Base-by-base conservation (phyloP, 2,888 invertebrate genomes). In the Eupelmus urozonus region DNA sequence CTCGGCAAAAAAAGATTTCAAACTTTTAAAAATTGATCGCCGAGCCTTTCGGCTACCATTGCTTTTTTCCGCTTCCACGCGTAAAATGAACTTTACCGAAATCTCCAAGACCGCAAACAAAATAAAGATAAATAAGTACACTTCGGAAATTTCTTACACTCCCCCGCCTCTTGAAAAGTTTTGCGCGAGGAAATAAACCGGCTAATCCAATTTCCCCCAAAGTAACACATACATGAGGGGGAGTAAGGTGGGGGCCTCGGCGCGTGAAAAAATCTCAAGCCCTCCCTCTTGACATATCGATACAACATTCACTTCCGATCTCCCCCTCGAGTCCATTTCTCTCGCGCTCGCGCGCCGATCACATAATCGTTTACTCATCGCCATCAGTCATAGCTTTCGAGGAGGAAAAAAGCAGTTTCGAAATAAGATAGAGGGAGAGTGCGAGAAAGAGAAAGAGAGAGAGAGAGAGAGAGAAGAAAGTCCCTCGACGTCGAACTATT, bases 331-430 rank as follows among this genome's bases (percentile, higher is more conserved):
- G 34, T 5, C 34, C 34, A 34, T 34, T 34, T 34, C 34, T 34
- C 34, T 34, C 9, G 3, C 9, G 5, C 34, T 66, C 25, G 25
- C 20, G 29, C 4, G 2, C 20, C 49, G 73, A 34, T 34, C 72
- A 55, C 63, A 67, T 72, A 72, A 72, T 77, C 66, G 60, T 77
- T 72, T 60, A 72, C 66, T 72, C 72, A 72, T 72, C 72, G 66
- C 59, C 42, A 67, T 77, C 60, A 66, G 65, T 77, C 60, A 66
- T 57, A 63, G 40, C 63, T 23, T 2, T 20, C 20, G 23, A 49
- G 18, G 3, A 34, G 9, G 34, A 9, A 9, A 34, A 34, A 34
- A 34, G 34, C 9, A 34, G 9, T 34, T 34, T 3, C 34, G 9
- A 34, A 5, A 34, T 34, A 34, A 34, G 9, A 34, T 3, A 45